Percentiles rank a stretch among this genome's conserved stretches.
Conservation (phyloP, 2,797 vertebrate genomes). For the Calcarius lapponicus region DNA sequence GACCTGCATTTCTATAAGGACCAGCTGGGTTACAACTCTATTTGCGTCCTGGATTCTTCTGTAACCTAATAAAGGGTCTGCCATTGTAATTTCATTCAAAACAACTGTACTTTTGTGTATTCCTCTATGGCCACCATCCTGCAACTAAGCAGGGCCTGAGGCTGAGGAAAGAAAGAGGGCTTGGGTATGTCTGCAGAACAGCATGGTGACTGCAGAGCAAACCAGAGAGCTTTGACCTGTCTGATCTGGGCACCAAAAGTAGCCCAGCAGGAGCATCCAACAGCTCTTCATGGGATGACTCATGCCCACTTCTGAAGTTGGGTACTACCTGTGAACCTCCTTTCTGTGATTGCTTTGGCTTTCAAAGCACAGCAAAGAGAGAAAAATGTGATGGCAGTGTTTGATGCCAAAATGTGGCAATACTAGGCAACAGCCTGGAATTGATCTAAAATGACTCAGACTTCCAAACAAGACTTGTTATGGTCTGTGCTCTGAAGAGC, state of each 20-base stretch:
- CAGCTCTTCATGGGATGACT: neutral
- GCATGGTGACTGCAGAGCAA: neutral
- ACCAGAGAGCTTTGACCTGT: neutral
- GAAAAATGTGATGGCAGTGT: neutral
- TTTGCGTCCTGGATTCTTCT: neutral
- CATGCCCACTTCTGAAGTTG: neutral
- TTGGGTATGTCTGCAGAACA: fast-evolving
- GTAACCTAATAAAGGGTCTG: neutral
- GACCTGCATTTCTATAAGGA: neutral
- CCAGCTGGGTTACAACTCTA: fast-evolving
- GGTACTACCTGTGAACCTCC: neutral
- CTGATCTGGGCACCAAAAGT: neutral
- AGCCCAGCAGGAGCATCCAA: neutral
- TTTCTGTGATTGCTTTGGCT: neutral
- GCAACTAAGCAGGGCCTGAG: neutral
- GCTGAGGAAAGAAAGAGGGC: neutral
- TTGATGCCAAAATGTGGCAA: neutral
- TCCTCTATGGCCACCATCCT: neutral
- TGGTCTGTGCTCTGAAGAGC: neutral
- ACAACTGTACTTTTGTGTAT: neutral
- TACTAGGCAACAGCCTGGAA: neutral
- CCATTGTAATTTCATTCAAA: neutral
- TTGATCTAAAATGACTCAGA: neutral
- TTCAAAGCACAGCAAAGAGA: neutral
- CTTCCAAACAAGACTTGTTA: neutral